Conservation (phyloP, 2,113 vertebrate species). For the Silurus meridionalis region DNA sequence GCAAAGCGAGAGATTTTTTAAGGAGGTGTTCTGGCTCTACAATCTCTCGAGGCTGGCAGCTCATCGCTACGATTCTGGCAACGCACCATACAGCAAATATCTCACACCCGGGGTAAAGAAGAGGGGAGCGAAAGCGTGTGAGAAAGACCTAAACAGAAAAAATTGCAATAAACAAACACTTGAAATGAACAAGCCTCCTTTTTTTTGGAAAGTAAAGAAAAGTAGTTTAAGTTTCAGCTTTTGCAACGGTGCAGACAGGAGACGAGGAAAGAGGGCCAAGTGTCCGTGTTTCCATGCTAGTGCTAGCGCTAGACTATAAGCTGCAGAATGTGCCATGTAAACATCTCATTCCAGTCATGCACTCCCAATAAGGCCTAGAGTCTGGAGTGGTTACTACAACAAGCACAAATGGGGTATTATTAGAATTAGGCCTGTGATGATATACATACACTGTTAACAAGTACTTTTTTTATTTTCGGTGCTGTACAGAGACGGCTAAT, state of each 20-base stretch:
- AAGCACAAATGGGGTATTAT: conserved; percentile 21
- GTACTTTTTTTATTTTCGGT: background rate
- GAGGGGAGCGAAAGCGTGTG: background rate
- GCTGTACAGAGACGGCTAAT: background rate
- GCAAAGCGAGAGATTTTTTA: conserved; percentile 36
- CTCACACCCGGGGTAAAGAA: conserved; percentile 27
- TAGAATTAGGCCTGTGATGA: background rate
- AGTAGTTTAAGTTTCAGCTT: background rate
- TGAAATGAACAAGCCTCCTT: background rate
- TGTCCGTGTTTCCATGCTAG: conserved; percentile 42
- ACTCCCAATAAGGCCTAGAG: conserved; percentile 22
- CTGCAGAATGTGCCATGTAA: conserved; percentile 38
- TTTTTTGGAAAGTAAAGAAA: background rate
- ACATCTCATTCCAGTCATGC: conserved; percentile 34
- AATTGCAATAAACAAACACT: conserved; percentile 24
- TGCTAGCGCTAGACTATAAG: conserved; percentile 33
- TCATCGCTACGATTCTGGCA: conserved; percentile 23
- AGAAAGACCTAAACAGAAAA: background rate
- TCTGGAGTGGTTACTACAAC: conserved; percentile 27
- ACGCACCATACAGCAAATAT: conserved; percentile 35
- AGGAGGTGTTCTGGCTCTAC: conserved; percentile 35
- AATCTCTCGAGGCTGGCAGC: conserved; percentile 15
- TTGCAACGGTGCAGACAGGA: background rate
- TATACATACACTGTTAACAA: conserved; percentile 4
- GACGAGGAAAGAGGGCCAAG: background rate